Base-by-base conservation (phyloP, 2,113 vertebrate genomes). In the Semnopithecus entellus region DNA sequence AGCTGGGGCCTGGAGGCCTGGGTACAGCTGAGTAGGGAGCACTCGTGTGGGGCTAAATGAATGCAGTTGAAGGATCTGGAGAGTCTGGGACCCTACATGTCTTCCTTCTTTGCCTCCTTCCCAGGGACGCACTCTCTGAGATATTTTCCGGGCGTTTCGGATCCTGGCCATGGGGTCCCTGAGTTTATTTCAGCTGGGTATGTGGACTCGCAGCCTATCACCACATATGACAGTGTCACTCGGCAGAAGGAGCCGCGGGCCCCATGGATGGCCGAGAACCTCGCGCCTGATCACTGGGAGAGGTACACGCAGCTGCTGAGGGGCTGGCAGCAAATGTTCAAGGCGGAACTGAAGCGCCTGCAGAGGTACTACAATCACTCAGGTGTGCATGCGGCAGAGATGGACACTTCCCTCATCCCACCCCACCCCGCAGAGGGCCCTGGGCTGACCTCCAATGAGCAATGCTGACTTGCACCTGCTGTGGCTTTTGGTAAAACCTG, bases 111-210 rank as follows among this genome's bases (percentile, higher is more conserved):
- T 95, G 76, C 59, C 3, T 88, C 50, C 72, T n/a, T 30, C 32
- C 32, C 81, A 97, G 96, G 95, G 32, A 97, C 70, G 87, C 92
- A 95, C 48, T 97, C 87, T 30, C 96, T 97, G 61, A 93, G 50
- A 66, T 97, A 96, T 79, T 97, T 97, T 84, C 90, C 94, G 50
- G 92, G 76, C 1, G 0, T 96, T 84, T 97, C 89, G 0, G 87
- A 97, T 25, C 68, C 97, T 9, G 18, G 61, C 73, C 82, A 70
- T 6, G 87, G 86, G 13, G 30, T 96, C n/a, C 94, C 97, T 72
- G 97, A 96, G 11, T 97, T 97, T 75, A 79, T 96, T 87, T 96
- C 97, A 0, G 94, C 90, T 68, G 96, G 84, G 20, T 96, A 94
- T 8, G 88, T 97, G 94, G 90, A 97, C 79, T 96, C 70, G 1